Conservation (phyloP, 1,140 invertebrate species). For the Panagrolaimus sp. region DNA sequence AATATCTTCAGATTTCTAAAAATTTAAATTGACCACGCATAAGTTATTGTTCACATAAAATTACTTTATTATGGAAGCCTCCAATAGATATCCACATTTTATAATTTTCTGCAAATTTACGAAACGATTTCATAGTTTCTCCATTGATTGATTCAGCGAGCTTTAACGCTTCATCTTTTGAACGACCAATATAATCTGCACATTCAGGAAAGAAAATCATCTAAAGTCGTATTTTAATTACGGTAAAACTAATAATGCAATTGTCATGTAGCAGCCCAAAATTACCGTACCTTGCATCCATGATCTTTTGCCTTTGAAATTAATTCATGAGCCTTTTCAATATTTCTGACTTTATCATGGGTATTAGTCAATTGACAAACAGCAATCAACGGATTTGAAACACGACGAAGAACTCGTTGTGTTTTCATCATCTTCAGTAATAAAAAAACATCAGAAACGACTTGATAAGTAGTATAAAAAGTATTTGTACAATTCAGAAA, state of each 20-base stretch:
- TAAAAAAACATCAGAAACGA: too few species aligned
- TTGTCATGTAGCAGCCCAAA: neutral
- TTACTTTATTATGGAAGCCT: slow-evolving; percentile 70
- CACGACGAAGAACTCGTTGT: neutral
- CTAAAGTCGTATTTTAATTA: slow-evolving; percentile 63
- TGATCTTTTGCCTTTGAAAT: slow-evolving; percentile 45
- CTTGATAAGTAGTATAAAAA: too few species aligned
- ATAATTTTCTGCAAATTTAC: slow-evolving; percentile 69
- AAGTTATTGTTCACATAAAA: neutral
- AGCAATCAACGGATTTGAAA: slow-evolving; percentile 32
- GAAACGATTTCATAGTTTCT: slow-evolving; percentile 64
- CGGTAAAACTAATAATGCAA: neutral
- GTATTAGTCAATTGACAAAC: slow-evolving; percentile 54
- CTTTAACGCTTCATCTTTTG: slow-evolving; percentile 69
- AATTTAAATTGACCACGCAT: neutral
- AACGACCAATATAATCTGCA: slow-evolving; percentile 80
- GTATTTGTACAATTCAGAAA: too few species aligned
- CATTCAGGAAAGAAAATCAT: slow-evolving; percentile 91
- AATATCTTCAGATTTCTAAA: slow-evolving; percentile 47
- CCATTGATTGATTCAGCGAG: slow-evolving; percentile 70
- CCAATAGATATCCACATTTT: slow-evolving; percentile 87
- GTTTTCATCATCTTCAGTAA: neutral
- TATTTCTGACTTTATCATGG: slow-evolving; percentile 52
- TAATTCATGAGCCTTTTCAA: slow-evolving; percentile 35
- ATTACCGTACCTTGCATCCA: slow-evolving; percentile 45